These are phyloP conservation scores for Andrena trimmerana DNA, from an alignment of 2,888 invertebrate genomes.

Conservation along the genomic window DNA sequence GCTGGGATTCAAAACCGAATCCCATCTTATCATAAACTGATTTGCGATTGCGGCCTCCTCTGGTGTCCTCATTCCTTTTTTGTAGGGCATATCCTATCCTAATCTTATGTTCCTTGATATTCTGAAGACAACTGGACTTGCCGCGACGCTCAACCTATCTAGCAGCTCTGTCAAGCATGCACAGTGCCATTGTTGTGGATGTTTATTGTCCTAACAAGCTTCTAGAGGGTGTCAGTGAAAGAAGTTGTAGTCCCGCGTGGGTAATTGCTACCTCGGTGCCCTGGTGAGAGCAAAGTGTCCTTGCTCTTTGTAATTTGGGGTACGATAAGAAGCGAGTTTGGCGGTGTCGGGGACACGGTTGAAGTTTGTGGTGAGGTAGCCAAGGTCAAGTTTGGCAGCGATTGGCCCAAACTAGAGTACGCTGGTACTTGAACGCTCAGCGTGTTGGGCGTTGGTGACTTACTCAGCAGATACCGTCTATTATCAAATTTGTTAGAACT, in stretches of 20 bases:
- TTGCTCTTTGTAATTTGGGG: constrained; percentile 85
- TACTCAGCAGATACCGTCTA: constrained; percentile 84
- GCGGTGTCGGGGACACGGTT: constrained; percentile 84
- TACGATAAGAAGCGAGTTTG: constrained; percentile 84
- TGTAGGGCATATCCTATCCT: neutral
- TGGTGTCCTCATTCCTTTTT: neutral
- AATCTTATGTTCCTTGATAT: neutral
- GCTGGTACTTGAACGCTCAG: constrained; percentile 90
- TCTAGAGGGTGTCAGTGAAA: constrained; percentile 90
- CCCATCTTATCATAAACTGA: too few species aligned
- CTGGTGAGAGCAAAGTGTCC: constrained; percentile 83
- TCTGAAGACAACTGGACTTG: neutral
- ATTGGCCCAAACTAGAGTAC: constrained; percentile 90
- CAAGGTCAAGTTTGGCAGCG: constrained; percentile 91
- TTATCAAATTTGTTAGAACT: constrained; percentile 64
- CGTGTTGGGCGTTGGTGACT: constrained; percentile 89
- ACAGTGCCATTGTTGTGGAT: constrained; percentile 36
- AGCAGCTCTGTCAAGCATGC: constrained; percentile 40
- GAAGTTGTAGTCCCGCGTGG: constrained; percentile 53
- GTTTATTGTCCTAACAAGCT: constrained; percentile 64
- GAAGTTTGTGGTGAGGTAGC: constrained; percentile 84
- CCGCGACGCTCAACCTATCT: constrained; percentile 6
- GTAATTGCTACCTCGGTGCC: constrained; percentile 82
- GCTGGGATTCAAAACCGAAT: too few species aligned
- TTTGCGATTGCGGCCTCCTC: neutral